These are phyloP conservation scores for Chitala chitala DNA, from an alignment of 2,113 vertebrate species.

Conservation along the genomic window DNA sequence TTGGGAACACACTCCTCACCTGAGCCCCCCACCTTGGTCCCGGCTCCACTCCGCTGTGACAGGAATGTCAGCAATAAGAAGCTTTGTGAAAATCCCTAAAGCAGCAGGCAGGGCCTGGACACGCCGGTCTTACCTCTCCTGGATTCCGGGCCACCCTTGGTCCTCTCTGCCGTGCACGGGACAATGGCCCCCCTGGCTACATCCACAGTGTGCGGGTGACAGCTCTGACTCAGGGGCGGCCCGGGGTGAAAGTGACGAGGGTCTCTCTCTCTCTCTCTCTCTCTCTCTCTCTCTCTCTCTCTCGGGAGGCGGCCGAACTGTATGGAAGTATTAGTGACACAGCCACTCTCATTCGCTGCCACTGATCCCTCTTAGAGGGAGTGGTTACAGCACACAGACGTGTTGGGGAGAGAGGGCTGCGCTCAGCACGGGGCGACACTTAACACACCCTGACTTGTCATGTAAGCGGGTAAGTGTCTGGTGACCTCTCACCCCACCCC, in stretches of 20 bases:
- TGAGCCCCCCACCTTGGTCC: not conserved
- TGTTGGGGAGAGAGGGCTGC: not conserved
- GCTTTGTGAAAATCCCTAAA: not conserved
- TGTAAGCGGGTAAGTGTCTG: not conserved
- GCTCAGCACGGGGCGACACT: not conserved
- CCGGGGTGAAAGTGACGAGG: no score
- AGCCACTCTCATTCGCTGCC: not conserved
- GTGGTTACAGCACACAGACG: not conserved
- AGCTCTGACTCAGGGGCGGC: not conserved
- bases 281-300: not conserved
- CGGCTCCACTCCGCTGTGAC: not conserved
- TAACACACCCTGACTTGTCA: not conserved
- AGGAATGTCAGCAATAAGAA: not conserved
- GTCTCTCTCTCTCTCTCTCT: not conserved
- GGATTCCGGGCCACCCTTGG: not conserved
- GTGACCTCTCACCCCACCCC: not conserved
- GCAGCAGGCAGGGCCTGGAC: not conserved
- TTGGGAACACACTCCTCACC: not conserved
- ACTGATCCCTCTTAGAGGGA: constrained; percentile 18
- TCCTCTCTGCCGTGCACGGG: not conserved
- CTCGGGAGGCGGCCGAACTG: not conserved
- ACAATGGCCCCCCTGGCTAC: not conserved
- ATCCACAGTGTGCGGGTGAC: not conserved
- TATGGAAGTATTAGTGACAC: not conserved
- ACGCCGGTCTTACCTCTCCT: not conserved